Base-by-base conservation (phyloP, 2,797 vertebrate species). In the Catamblyrhynchus diadema region DNA sequence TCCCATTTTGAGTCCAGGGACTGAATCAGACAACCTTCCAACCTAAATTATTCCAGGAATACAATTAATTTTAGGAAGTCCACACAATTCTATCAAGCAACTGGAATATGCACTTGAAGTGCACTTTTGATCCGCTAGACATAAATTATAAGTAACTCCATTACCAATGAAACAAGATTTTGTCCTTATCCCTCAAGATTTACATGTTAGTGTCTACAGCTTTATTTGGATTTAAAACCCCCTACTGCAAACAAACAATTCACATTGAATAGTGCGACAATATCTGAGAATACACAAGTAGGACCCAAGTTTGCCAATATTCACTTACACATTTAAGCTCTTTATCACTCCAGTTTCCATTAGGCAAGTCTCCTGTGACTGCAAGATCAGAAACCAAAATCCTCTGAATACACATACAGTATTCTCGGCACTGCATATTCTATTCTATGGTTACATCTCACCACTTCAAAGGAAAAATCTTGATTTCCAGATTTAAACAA, bases 321-420 rank as follows among this genome's bases (percentile, higher is more conserved):
- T 25, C 37, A 70, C 44, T 75, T 61, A 65, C 23, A 50, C 24
- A 18, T 72, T 77, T 79, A 71, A 74, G 61, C 37, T 89, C 79
- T 54, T 64, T 14, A 70, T 22, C 16, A 39, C 50, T 50, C 10
- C 9, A 4, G 6, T 70, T 90, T 80, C 48, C 47, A 80, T 30
- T 8, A n/a, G 35, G 14, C 27, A 72, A 50, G 32, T 37, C 24
- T 47, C 47, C 27, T 35, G 24, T 0, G 0, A 47, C 32, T 59
- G 11, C 37, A 53, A 56, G 56, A 82, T 35, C 44, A 72, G 65
- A 86, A 81, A n/a, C 7, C 33, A 28, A 62, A 80, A 69, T 72
- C 71, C 59, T 57, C 53, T 50, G 9, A 86, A 62, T 2, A 5
- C 10, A 66, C 0, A 0, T 12, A 21, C 18, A 74, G 21, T 47